These are phyloP conservation scores for Epinotia demarniana DNA, from an alignment of 2,888 invertebrate species.

Conservation along the genomic window DNA sequence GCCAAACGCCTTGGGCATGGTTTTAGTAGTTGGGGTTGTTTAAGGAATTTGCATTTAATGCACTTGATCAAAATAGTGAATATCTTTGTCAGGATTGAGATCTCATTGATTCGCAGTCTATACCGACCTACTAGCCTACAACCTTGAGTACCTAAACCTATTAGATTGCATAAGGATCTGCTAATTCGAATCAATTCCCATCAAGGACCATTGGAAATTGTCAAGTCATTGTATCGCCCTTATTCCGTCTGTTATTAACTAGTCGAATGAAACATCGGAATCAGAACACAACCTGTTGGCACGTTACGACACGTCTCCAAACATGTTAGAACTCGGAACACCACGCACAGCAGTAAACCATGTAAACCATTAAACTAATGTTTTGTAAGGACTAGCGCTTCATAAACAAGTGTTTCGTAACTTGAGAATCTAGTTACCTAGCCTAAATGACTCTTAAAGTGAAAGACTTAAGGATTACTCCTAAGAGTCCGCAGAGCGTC, in stretches of 20 bases:
- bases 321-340: constrained; percentile 20
- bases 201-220: background rate
- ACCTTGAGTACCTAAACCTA: background rate
- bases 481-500: constrained; percentile 53
- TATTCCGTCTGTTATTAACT: background rate
- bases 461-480: constrained; percentile 26
- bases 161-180: background rate
- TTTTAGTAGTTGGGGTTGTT: background rate
- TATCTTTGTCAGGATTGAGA: background rate
- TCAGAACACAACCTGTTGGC: constrained; percentile 27
- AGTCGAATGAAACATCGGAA: constrained; percentile 3
- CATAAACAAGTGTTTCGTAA: constrained; percentile 32
- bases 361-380: constrained; percentile 7
- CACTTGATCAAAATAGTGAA: background rate
- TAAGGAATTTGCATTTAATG: background rate
- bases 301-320: constrained; percentile 42
- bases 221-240: background rate
- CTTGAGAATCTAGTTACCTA: constrained; percentile 18
- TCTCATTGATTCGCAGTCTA: background rate
- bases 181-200: background rate
- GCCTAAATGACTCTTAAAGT: constrained; percentile 19
- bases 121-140: too few species aligned
- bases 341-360: background rate
- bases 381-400: constrained; percentile 24
- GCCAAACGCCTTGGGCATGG: background rate